Percentiles rank a stretch among this genome's conserved stretches.
Conservation (phyloP, 2,797 vertebrate genomes). For the Mus spretus region DNA sequence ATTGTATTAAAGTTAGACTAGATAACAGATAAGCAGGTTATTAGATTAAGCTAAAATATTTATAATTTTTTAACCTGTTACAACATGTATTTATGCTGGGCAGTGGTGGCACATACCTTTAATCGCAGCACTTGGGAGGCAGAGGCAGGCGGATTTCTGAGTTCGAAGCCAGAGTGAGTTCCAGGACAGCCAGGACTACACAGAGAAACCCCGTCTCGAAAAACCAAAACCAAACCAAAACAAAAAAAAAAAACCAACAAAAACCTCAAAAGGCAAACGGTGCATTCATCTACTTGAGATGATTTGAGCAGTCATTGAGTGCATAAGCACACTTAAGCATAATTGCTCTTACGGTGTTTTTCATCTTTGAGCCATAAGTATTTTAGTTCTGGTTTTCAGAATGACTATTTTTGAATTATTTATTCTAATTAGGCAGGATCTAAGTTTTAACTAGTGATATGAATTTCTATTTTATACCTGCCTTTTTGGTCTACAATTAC, state of each 20-base stretch:
- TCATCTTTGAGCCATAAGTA: slow-evolving; percentile 42
- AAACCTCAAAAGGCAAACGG: too few species aligned
- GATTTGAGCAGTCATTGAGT: slow-evolving; percentile 60
- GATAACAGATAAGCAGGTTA: slow-evolving; percentile 16
- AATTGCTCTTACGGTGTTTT: slow-evolving; percentile 58
- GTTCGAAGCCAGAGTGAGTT: too few species aligned
- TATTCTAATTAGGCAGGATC: background rate
- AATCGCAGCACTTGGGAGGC: too few species aligned
- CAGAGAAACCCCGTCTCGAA: too few species aligned
- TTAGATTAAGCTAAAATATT: slow-evolving; percentile 59
- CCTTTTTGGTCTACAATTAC: background rate
- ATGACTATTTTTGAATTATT: slow-evolving; percentile 32
- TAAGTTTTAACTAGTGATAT: slow-evolving; percentile 38
- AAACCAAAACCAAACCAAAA: too few species aligned
- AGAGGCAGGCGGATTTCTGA: too few species aligned
- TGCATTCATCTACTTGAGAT: slow-evolving; percentile 53
- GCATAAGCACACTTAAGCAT: slow-evolving; percentile 23
- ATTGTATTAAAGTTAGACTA: background rate
- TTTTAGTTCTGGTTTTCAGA: slow-evolving; percentile 58
- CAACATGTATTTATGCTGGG: background rate
- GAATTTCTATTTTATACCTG: slow-evolving; percentile 53
- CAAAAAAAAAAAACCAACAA: too few species aligned
- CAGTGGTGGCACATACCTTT: too few species aligned
- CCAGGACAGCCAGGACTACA: too few species aligned
- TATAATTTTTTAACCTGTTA: slow-evolving; percentile 53